Percentiles rank a stretch among this genome's conserved stretches.
Conservation (phyloP, 2,113 vertebrate genomes). For the Bos javanicus region DNA sequence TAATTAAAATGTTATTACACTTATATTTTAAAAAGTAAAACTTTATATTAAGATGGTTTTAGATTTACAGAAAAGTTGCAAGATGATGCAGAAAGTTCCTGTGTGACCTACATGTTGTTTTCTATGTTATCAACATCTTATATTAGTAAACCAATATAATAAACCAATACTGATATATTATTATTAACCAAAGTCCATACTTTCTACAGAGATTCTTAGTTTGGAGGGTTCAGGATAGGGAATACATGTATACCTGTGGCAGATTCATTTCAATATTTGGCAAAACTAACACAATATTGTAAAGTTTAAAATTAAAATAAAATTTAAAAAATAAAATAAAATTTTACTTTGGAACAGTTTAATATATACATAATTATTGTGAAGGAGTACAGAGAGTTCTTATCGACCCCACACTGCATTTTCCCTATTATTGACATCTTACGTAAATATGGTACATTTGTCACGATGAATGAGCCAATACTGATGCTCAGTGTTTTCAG, state of each 20-base stretch:
- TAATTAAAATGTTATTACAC: neutral
- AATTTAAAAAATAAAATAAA: neutral
- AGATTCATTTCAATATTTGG: too few species aligned
- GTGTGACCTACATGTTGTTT: neutral
- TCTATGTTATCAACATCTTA: neutral
- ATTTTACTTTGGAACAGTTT: neutral
- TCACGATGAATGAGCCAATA: constrained; percentile 1
- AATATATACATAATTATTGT: constrained; percentile 2
- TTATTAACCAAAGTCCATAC: neutral
- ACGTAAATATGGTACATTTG: neutral
- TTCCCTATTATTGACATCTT: neutral
- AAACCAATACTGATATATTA: neutral
- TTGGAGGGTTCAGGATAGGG: too few species aligned
- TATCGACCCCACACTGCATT: neutral
- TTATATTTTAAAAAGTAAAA: neutral
- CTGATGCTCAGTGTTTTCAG: neutral
- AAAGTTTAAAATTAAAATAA: too few species aligned
- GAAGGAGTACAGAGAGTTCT: neutral
- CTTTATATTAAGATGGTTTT: neutral
- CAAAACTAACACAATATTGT: too few species aligned
- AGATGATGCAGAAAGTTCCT: neutral
- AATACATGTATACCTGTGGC: too few species aligned
- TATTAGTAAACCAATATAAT: neutral
- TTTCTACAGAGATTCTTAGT: neutral
- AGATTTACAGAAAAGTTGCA: neutral